A percentile compares a stretch with the other conserved stretches of the same genome.
phyloP scores from a whole-genome alignment of 2,888 invertebrate species.

The Clusia tigrina region DNA sequence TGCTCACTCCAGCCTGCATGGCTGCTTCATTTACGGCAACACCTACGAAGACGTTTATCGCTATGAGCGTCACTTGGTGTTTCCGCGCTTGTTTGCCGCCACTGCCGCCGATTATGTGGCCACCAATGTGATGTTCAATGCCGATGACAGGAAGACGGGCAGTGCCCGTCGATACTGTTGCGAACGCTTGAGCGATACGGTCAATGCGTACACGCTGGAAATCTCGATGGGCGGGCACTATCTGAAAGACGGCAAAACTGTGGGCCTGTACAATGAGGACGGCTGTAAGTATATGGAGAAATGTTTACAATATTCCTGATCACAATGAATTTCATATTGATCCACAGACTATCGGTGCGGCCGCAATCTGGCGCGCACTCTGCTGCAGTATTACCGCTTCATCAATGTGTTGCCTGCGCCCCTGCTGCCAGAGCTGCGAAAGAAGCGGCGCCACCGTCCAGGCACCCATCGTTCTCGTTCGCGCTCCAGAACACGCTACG shows the following conservation, averaged over 20 bases:
- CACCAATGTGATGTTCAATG: slow-evolving; percentile 90
- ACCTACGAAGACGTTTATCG: slow-evolving; percentile 89
- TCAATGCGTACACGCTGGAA: slow-evolving; percentile 89
- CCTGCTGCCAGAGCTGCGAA: slow-evolving; percentile 62
- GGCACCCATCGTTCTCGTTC: slow-evolving; percentile 61
- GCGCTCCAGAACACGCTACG: slow-evolving; percentile 62
- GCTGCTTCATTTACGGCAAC: slow-evolving; percentile 95
- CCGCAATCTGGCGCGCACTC: slow-evolving; percentile 77
- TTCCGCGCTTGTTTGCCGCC: slow-evolving; percentile 89
- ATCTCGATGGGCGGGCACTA: slow-evolving; percentile 92
- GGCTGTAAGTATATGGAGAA: slow-evolving; percentile 77
- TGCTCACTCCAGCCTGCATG: slow-evolving; percentile 89
- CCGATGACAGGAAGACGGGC: slow-evolving; percentile 85
- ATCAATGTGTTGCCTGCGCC: slow-evolving; percentile 72
- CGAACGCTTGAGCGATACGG: slow-evolving; percentile 76
- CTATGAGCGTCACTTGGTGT: slow-evolving; percentile 92
- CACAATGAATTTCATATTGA: background rate
- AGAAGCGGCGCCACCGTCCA: slow-evolving; percentile 57
- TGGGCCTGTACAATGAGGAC: slow-evolving; percentile 91
- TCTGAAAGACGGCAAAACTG: slow-evolving; percentile 72
- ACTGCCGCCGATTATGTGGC: slow-evolving; percentile 89
- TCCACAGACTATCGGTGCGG: slow-evolving; percentile 77
- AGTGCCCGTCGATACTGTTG: slow-evolving; percentile 86
- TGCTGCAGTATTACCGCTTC: slow-evolving; percentile 82
- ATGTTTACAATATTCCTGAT: background rate